Evolutionary conservation across 1,140 invertebrate species (phyloP).

Genomic region (Stenopsyche tienmushanensis): DNA sequence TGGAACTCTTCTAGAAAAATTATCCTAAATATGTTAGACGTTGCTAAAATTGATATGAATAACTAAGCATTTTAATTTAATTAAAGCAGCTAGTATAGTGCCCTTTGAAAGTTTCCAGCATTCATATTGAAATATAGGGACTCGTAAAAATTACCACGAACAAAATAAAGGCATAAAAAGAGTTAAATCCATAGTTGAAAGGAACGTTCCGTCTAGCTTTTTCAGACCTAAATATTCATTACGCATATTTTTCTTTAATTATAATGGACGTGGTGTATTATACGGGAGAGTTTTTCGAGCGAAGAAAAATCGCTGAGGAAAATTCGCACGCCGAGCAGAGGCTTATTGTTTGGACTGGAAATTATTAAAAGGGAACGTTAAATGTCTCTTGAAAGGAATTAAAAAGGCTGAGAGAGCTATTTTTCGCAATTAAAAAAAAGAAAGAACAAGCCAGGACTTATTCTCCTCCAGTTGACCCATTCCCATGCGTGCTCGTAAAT

Average conservation of each 20-base stretch:
- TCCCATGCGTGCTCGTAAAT: no score
- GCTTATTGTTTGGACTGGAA: conserved; percentile 2
- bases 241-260: conserved; percentile 24
- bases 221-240: conserved; percentile 18
- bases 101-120: conserved; percentile 1
- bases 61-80: no score
- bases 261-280: neutral
- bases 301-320: conserved; percentile 17
- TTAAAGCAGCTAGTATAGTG: no score
- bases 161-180: neutral
- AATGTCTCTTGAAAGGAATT: conserved; percentile 17
- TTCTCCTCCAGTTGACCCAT: neutral
- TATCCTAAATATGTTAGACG: no score
- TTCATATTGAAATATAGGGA: neutral
- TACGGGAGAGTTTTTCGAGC: neutral
- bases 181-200: neutral
- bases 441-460: no score
- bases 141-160: neutral
- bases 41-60: no score
- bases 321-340: neutral
- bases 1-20: no score
- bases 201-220: no score
- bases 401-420: conserved; percentile 10
- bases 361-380: conserved; percentile 16
- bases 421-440: conserved; percentile 22